phyloP scores from a whole-genome alignment of 2,888 invertebrate species.

The Campoletis raptor region DNA sequence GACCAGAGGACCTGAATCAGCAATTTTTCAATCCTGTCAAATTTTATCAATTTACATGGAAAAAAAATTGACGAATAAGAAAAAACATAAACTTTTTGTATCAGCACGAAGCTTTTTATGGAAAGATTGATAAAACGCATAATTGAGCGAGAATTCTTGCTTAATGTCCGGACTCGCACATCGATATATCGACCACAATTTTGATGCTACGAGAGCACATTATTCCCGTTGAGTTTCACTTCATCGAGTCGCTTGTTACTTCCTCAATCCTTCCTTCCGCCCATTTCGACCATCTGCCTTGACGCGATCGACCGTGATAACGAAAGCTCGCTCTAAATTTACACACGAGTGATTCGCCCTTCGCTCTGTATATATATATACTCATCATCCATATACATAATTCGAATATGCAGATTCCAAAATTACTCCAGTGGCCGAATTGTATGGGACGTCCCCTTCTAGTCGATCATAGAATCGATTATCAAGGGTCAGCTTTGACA shows the following conservation, averaged over 20 bases:
- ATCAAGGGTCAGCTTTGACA: neutral
- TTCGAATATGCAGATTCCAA: constrained; percentile 53
- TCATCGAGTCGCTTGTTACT: constrained; percentile 34
- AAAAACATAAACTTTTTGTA: neutral
- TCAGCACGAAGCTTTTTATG: neutral
- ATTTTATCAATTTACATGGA: neutral
- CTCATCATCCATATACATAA: constrained; percentile 52
- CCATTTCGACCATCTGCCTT: constrained; percentile 25
- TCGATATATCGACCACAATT: constrained; percentile 9
- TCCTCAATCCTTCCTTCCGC: constrained; percentile 41
- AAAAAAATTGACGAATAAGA: neutral
- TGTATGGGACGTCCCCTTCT: constrained; percentile 2
- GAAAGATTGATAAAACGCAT: neutral
- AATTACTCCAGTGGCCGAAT: constrained; percentile 43
- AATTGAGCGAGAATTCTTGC: neutral
- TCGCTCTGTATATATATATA: neutral
- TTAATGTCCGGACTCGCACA: neutral
- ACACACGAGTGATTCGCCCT: neutral
- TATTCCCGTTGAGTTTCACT: constrained; percentile 22
- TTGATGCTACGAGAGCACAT: neutral
- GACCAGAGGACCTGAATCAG: neutral
- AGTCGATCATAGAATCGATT: constrained; percentile 27
- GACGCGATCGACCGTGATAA: constrained; percentile 13
- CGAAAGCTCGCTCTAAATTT: constrained; percentile 29
- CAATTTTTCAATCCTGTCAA: neutral